Evolutionary conservation across 1,140 invertebrate genomes (phyloP).

Genomic region (Yoshiicerus persimilis): DNA sequence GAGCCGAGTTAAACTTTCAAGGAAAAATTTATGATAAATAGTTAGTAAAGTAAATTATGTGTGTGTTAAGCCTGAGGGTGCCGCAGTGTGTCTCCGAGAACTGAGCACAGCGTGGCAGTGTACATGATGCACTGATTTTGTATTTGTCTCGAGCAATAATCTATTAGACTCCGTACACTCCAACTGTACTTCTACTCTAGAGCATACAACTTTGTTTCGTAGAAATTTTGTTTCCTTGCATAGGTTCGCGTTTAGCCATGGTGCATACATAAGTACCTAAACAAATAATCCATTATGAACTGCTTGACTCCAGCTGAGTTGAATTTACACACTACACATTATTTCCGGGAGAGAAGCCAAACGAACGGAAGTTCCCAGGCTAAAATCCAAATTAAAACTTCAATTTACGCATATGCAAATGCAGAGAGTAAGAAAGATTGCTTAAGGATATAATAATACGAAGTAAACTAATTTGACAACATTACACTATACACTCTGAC

Average conservation of each 20-base stretch:
- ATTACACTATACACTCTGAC: too few relatives aligned
- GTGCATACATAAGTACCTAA: neutral
- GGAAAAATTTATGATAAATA: constrained; percentile 10
- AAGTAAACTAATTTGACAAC: neutral
- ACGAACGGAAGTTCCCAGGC: neutral
- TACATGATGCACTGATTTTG: too few relatives aligned
- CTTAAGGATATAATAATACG: neutral
- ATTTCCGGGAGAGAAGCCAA: neutral
- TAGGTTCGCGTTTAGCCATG: neutral
- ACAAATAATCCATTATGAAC: neutral
- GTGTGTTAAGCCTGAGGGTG: neutral
- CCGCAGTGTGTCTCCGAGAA: neutral
- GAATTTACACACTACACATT: neutral
- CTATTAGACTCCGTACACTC: neutral
- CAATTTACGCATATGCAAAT: neutral
- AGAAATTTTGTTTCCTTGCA: neutral
- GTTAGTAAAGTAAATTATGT: neutral
- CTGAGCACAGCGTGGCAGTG: neutral
- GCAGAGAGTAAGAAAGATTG: neutral
- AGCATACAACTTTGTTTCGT: neutral
- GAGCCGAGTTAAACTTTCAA: neutral
- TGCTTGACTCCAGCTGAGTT: neutral
- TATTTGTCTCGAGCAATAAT: neutral
- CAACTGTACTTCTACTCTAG: too few relatives aligned
- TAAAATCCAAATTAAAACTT: neutral